Percentiles rank a stretch among this genome's conserved stretches.
phyloP scores from a whole-genome alignment of 2,888 invertebrate genomes.

The Oxycera nigricornis region DNA sequence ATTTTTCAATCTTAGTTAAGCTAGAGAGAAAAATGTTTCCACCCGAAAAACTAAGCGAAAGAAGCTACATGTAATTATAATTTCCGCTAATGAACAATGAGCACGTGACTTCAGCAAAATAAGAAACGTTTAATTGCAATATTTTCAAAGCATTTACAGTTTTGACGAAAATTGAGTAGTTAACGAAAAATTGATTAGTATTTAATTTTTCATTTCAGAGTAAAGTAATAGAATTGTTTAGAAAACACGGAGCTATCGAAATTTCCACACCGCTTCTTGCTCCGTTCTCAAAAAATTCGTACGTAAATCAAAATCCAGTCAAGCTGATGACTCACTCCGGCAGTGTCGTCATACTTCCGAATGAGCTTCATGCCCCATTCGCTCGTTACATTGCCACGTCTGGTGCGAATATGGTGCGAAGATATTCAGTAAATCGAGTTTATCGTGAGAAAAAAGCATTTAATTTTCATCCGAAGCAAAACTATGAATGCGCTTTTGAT shows the following conservation, averaged over 20 bases:
- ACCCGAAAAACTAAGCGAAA: too few relatives aligned
- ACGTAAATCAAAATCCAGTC: slow-evolving; percentile 63
- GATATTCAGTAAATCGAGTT: slow-evolving; percentile 87
- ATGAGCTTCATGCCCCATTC: slow-evolving; percentile 82
- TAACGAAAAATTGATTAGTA: too few relatives aligned
- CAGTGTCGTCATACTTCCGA: slow-evolving; percentile 82
- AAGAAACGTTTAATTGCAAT: too few relatives aligned
- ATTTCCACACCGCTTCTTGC: slow-evolving; percentile 81
- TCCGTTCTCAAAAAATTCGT: slow-evolving; percentile 70
- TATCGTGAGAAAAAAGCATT: slow-evolving; percentile 80
- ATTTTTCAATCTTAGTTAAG: too few relatives aligned
- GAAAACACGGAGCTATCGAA: slow-evolving; percentile 80
- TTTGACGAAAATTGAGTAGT: too few relatives aligned
- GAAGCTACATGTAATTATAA: too few relatives aligned
- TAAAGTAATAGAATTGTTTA: slow-evolving; percentile 68
- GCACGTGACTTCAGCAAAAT: too few relatives aligned
- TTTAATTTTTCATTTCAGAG: slow-evolving; percentile 46
- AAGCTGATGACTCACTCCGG: slow-evolving; percentile 89
- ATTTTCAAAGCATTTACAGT: too few relatives aligned
- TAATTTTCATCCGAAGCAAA: slow-evolving; percentile 88
- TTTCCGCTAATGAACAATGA: too few relatives aligned
- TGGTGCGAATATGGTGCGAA: slow-evolving; percentile 76
- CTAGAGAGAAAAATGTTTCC: too few relatives aligned
- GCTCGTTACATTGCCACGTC: slow-evolving; percentile 84
- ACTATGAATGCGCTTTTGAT: slow-evolving; percentile 92